Percentiles rank a stretch among this genome's conserved stretches.
Conservation (phyloP, 2,797 vertebrate species). For the Pelobates cultripes region DNA sequence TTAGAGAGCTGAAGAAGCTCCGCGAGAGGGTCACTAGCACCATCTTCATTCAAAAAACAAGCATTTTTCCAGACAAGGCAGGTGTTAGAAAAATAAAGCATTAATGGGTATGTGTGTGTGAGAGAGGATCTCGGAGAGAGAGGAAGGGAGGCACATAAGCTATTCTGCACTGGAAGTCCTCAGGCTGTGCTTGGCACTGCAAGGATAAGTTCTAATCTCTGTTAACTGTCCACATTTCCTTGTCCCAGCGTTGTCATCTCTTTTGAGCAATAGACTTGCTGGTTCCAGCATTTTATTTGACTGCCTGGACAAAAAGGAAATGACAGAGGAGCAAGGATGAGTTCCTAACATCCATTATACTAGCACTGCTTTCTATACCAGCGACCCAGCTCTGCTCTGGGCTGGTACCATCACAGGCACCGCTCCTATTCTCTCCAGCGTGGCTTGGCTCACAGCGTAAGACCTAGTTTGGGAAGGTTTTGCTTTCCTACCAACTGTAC, state of each 20-base stretch:
- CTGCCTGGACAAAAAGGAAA: constrained; percentile 41
- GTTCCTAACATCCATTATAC: constrained; percentile 38
- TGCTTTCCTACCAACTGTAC: constrained; percentile 83
- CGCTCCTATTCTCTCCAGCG: constrained; percentile 91
- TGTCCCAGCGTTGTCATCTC: constrained; percentile 31
- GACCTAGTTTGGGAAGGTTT: constrained; percentile 81
- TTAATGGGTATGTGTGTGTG: constrained; percentile 25
- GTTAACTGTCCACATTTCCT: constrained; percentile 40
- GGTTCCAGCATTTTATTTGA: constrained; percentile 21
- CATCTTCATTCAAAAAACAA: constrained; percentile 34
- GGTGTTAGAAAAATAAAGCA: constrained; percentile 35
- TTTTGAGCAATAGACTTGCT: constrained; percentile 16
- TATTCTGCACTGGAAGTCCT: constrained; percentile 53
- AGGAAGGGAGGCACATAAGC: constrained; percentile 49
- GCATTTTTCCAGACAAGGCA: constrained; percentile 27
- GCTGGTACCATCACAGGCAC: constrained; percentile 96
- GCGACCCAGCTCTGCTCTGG: constrained; percentile 92
- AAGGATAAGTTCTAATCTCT: constrained; percentile 43
- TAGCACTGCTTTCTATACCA: constrained; percentile 76
- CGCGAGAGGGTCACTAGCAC: constrained; percentile 29
- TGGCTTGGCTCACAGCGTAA: constrained; percentile 90
- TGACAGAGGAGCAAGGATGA: constrained; percentile 42
- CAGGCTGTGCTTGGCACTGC: constrained; percentile 55
- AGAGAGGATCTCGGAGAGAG: constrained; percentile 4
- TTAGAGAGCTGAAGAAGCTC: constrained; percentile 10